Evolutionary conservation across 1,140 invertebrate genomes (phyloP).

Genomic region (Drosophila chauvacae): DNA sequence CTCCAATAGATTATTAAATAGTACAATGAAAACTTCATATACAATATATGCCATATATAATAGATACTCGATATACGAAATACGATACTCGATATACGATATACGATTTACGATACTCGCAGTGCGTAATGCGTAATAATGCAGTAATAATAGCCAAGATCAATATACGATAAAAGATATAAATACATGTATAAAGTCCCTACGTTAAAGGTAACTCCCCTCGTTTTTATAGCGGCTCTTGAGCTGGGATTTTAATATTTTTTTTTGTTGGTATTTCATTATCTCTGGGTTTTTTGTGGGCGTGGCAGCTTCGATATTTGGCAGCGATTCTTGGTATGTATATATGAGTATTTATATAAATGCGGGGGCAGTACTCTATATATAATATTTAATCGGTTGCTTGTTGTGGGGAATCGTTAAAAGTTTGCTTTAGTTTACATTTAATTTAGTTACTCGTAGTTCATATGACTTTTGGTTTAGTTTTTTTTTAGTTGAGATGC

Average conservation of each 20-base stretch:
- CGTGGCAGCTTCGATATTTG: constrained; percentile 73
- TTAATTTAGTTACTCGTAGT: constrained; percentile 38
- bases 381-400: constrained; percentile 34
- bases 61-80: constrained; percentile 57
- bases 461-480: constrained; percentile 36
- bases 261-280: constrained; percentile 10
- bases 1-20: constrained; percentile 81
- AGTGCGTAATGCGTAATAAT: constrained; percentile 74
- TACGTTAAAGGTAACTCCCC: constrained; percentile 43
- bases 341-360: constrained; percentile 45
- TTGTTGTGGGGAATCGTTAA: constrained; percentile 49
- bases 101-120: constrained; percentile 62
- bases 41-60: constrained; percentile 75
- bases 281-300: constrained; percentile 32
- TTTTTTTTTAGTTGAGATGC: constrained; percentile 37
- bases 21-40: constrained; percentile 82
- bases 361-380: constrained; percentile 33
- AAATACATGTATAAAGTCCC: constrained; percentile 43
- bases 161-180: constrained; percentile 59
- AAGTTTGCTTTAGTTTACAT: constrained; percentile 46
- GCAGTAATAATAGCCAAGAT: constrained; percentile 76
- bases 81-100: constrained; percentile 66
- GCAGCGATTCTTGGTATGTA: constrained; percentile 62
- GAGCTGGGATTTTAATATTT: constrained; percentile 36
- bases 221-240: constrained; percentile 20